Evolutionary conservation across 2,888 invertebrate species (phyloP), one percentile per base, ranked within the genome.

Genomic region (Venusia cambrica): DNA sequence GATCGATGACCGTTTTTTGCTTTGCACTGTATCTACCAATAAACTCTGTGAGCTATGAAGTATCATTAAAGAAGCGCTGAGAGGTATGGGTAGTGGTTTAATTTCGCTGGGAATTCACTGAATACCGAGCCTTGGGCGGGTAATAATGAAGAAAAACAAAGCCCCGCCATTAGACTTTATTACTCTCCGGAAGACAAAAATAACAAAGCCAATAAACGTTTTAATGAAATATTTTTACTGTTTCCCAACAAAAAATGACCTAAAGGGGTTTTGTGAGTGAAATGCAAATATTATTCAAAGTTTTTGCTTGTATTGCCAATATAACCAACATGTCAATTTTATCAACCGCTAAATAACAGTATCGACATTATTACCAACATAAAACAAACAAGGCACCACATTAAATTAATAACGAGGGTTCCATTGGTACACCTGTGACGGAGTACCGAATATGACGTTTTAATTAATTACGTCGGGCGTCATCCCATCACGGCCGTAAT

Each of bases 131-230:
- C 57, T 48, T 45, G 38, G 51, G 58, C 57, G 62, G 65, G 54
- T 50, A 62, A 57, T 62, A 68, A 74, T 72, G 67, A 74, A 71
- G 74, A 70, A 76, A 74, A 77, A 77, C 77, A 78, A 78, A 73
- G 70, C 64, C 62, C 55, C 36, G 38, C 68, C 69, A 73, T 76
- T 74, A 75, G 65, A 65, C 68, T 45, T 26, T 71, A 64, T 51
- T 54, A 51, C 54, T 54, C 50, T 47, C 52, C 57, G 57, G 24
- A 8, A 62, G 65, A 67, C 65, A 69, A 75, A 73, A 73, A 63
- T 65, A 57, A 48, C 46, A 45, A 45, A 42, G 39, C 20, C 17
- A 54, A 51, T 35, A 28, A 18, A 17, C 6, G 62, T 16, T 61
- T 9, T 51, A 26, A 18, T 37, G 38, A 31, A 32, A 36, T 30